Base-by-base conservation (phyloP, 2,113 vertebrate species). In the Machaerirhynchus nigripectus region DNA sequence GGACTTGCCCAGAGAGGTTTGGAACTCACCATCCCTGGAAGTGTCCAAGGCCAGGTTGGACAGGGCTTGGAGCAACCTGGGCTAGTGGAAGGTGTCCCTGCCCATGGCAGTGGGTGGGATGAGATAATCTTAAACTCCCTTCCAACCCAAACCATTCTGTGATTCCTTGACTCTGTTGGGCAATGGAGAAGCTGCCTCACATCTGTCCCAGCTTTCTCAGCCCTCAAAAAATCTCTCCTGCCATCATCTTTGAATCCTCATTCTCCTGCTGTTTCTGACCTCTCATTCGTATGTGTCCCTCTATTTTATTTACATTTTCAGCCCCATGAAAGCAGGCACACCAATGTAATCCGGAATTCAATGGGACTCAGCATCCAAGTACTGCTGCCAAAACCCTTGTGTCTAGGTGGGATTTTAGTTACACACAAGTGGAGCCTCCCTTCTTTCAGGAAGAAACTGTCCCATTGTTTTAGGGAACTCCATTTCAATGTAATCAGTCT, bases 331-430 rank as follows among this genome's bases (percentile, higher is more conserved):
- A 85, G 75, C 47, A 42, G 26, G 6, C 2, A 2, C 39, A 46
- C 7, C 18, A 33, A 35, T 3, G 4, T 15, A 28, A 86, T 4
- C 24, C 4, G 21, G 50, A 76, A 61, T 44, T 76, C 39, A 47
- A 0, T 2, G 5, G 49, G 17, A 84, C 30, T 40, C 65, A 44
- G 16, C 8, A 53, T 1, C 33, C 18, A 20, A 53, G 30, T 5
- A 52, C 0, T 3, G 12, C 11, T 50, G 69, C 53, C 69, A 89
- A 80, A 84, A 20, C 23, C 35, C 33, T 13, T 0, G 1, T 37
- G 50, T 44, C 22, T 4, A 59, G 39, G 56, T 71, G 55, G 67
- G 76, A 77, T 35, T 91, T 81, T 7, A 84, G 16, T 17, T 35
- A 65, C 22, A 77, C 61, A 11, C 68, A 87, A 61, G 3, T 3